Base-by-base conservation (phyloP, 1,140 invertebrate genomes). In the Drosophila athabasca region DNA sequence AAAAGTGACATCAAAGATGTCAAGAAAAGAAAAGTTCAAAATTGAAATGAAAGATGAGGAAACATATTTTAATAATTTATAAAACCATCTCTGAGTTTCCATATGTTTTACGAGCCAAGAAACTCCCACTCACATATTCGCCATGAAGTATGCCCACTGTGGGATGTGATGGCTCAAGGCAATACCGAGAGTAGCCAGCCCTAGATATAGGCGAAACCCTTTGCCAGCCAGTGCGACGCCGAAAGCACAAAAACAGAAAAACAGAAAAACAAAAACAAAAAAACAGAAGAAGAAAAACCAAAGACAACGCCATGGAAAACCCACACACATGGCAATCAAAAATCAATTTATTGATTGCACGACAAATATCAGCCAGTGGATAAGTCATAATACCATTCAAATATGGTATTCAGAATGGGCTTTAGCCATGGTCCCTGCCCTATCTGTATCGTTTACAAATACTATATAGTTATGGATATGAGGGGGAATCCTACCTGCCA, bases 271-370 rank as follows among this genome's bases (percentile, higher is more conserved):
- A 61, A 31, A 62, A 43, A 44, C 39, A 52, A 73, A 48, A 68
- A 61, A 65, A 64, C 44, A 78, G 62, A 67, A 64, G 46, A 65
- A 41, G 46, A 39, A 72, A 48, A 66, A 61, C 50, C 54, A 24
- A 24, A 66, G 43, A 46, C 66, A 50, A 43, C 29, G 6, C 22
- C 17, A 39, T 51, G 50, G 43, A 77, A 70, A 71, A 65, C 31
- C 62, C 83, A 68, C 57, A 61, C 49, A 61, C 29, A 54, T 35
- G 52, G 66, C 71, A 79, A 88, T 89, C 84, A 89, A 88, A 87
- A 88, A 88, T 88, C 83, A 89, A 88, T 88, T 88, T 88, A 88
- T 88, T 89, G 83, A 88, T 88, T 83, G 74, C 64, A 83, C 64
- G 46, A 82, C 62, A 53, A 78, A 81, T 71, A 80, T 76, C 48